Percentiles rank a stretch among this genome's conserved stretches.
Conservation (phyloP, 1,140 invertebrate genomes). For the Macrobrachium rosenbergii region DNA sequence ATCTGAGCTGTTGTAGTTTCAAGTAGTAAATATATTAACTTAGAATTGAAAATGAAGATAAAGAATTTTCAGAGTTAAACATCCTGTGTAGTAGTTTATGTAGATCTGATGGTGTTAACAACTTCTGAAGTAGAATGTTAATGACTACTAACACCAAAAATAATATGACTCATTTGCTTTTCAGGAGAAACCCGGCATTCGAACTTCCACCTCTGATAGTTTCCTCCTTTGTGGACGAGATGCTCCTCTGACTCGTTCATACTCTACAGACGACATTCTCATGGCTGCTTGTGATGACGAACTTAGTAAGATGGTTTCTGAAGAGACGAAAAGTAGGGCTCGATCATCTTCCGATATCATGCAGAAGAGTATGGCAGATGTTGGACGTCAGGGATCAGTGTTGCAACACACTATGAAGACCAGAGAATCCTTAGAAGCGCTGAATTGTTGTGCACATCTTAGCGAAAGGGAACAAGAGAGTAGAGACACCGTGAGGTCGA, state of each 20-base stretch:
- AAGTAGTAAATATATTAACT: too few species aligned
- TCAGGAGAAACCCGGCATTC: constrained; percentile 17
- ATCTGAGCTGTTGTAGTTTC: too few species aligned
- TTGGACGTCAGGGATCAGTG: constrained; percentile 8
- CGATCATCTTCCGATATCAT: constrained; percentile 46
- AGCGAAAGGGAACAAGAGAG: constrained; percentile 25
- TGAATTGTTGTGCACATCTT: neutral
- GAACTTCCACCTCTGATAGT: constrained; percentile 44
- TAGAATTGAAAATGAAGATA: too few species aligned
- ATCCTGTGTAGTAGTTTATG: neutral
- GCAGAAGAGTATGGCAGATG: neutral
- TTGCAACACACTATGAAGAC: constrained; percentile 9
- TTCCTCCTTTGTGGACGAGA: constrained; percentile 38
- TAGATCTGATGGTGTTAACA: neutral
- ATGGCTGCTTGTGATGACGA: constrained; percentile 15
- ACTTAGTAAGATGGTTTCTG: neutral
- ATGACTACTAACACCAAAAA: neutral
- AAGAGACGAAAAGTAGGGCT: constrained; percentile 30
- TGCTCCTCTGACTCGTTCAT: constrained; percentile 33
- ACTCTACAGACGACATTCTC: constrained; percentile 41
- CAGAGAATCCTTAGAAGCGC: constrained; percentile 3
- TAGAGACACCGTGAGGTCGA: constrained; percentile 4
- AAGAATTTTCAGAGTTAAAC: too few species aligned
- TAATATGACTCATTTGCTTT: neutral
- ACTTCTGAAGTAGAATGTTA: neutral